A percentile compares a stretch with the other conserved stretches of the same genome.
Conservation (phyloP, 2,888 invertebrate genomes). For the Plutella xylostella region DNA sequence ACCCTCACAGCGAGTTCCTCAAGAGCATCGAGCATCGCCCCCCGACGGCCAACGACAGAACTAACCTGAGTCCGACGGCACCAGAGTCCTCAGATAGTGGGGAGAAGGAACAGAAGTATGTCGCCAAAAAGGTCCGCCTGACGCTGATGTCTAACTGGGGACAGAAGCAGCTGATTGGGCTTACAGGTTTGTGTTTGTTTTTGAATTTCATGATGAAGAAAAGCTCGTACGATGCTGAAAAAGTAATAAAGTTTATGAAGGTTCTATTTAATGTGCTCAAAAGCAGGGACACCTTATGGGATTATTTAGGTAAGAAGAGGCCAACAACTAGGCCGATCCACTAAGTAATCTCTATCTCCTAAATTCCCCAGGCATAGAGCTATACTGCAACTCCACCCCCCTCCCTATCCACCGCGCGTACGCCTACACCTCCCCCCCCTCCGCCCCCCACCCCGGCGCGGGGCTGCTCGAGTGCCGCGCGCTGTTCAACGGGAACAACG, state of each 20-base stretch:
- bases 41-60: constrained; percentile 65
- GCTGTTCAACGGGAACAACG: constrained; percentile 76
- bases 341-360: too few species aligned
- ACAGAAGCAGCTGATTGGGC: constrained; percentile 68
- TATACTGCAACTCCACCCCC: constrained; percentile 38
- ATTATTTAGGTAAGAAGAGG: too few species aligned
- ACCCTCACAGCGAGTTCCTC: constrained; percentile 31
- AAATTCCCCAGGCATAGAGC: constrained; percentile 51
- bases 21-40: constrained; percentile 64
- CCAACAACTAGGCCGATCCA: too few species aligned
- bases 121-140: constrained; percentile 59
- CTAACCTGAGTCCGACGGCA: constrained; percentile 32
- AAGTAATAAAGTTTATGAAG: too few species aligned
- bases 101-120: constrained; percentile 37
- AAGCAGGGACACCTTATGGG: too few species aligned
- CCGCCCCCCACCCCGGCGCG: constrained; percentile 30
- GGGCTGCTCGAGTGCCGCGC: constrained; percentile 50
- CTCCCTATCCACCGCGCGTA: constrained; percentile 40
- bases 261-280: too few species aligned
- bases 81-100: constrained; percentile 25
- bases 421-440: constrained; percentile 38
- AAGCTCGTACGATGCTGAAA: too few species aligned
- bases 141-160: constrained; percentile 76
- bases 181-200: constrained; percentile 57
- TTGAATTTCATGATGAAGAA: too few species aligned